These are phyloP conservation scores for Callosobruchus maculatus DNA, from an alignment of 2,888 invertebrate species.

Conservation along the genomic window DNA sequence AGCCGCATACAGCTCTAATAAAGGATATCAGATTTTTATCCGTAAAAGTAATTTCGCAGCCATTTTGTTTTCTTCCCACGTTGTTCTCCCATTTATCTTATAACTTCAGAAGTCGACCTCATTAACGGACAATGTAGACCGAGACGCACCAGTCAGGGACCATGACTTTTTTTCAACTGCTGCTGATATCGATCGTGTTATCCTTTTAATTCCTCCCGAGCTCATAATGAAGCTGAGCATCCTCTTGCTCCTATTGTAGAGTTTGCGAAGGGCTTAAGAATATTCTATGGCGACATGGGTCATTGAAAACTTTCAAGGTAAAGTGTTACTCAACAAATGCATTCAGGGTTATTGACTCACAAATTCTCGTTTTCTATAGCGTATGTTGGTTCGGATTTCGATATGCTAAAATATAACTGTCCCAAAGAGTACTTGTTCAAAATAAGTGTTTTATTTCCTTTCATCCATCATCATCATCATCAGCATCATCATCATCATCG, in stretches of 20 bases:
- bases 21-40: background rate
- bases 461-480: too few relatives aligned
- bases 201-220: background rate
- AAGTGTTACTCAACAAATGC: too few relatives aligned
- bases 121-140: background rate
- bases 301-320: too few relatives aligned
- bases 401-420: too few relatives aligned
- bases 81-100: background rate
- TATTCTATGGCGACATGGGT: background rate
- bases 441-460: too few relatives aligned
- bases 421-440: too few relatives aligned
- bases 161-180: background rate
- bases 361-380: too few relatives aligned
- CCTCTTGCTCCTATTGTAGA: background rate
- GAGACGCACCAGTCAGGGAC: background rate
- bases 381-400: too few relatives aligned
- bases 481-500: too few relatives aligned
- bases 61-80: background rate
- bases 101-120: background rate
- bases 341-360: too few relatives aligned
- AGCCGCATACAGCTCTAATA: too few relatives aligned
- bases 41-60: background rate
- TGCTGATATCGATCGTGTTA: background rate
- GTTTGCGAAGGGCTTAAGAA: background rate
- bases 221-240: background rate